Percentiles rank a stretch among this genome's conserved stretches.
Evolutionary conservation across 2,888 invertebrate species (phyloP).

Genomic region (Tupiocoris notatus): DNA sequence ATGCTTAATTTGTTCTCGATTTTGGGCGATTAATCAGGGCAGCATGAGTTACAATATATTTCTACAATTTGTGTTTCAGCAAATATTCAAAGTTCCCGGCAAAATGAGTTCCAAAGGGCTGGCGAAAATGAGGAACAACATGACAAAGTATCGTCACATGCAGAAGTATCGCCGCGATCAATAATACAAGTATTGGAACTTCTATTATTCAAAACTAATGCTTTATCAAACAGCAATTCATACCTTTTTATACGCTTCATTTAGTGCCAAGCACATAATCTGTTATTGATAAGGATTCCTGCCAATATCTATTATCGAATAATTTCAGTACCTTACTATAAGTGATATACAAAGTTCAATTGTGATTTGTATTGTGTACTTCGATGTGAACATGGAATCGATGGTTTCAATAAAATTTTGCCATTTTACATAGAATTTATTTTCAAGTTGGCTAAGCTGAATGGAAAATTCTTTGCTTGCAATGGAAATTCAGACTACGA

Average conservation of each 20-base stretch:
- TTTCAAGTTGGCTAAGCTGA: too few relatives aligned
- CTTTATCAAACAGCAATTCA: not conserved
- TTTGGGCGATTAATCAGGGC: too few relatives aligned
- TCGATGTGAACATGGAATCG: too few relatives aligned
- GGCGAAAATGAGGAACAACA: conserved; percentile 39
- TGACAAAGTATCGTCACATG: conserved; percentile 18
- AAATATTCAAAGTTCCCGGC: conserved; percentile 79
- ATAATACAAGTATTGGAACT: not conserved
- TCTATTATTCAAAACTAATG: not conserved
- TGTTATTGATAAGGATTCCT: not conserved
- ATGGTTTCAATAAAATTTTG: too few relatives aligned
- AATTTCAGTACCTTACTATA: not conserved
- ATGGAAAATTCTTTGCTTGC: too few relatives aligned
- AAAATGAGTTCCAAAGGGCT: conserved; percentile 59
- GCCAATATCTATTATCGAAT: not conserved
- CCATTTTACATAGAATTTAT: too few relatives aligned
- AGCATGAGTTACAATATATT: not conserved
- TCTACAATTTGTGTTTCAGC: conserved; percentile 57
- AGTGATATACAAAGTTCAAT: not conserved
- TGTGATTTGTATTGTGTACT: not conserved
- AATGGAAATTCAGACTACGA: too few relatives aligned
- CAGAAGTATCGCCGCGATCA: not conserved
- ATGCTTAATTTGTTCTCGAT: too few relatives aligned
- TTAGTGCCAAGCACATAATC: not conserved
- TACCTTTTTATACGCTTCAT: not conserved